Evolutionary conservation across 2,888 invertebrate genomes (phyloP).

Genomic region (Amorpha juglandis): DNA sequence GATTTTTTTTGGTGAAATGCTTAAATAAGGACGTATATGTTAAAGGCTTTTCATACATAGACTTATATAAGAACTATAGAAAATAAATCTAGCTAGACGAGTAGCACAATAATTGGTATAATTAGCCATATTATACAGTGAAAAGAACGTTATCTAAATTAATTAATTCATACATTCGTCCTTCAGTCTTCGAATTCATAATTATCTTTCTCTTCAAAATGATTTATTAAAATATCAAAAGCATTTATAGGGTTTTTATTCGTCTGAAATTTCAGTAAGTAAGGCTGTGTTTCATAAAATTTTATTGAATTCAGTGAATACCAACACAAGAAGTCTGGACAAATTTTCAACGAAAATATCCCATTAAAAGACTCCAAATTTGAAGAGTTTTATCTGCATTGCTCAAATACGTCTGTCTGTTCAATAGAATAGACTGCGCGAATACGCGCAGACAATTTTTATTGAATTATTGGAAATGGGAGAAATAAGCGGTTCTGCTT

Average conservation of each 20-base stretch:
- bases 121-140: background rate
- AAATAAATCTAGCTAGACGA: too few relatives aligned
- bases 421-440: background rate
- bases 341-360: background rate
- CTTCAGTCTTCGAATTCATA: background rate
- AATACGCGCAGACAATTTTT: background rate
- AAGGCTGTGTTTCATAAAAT: background rate
- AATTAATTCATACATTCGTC: background rate
- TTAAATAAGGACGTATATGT: too few relatives aligned
- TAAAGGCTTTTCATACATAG: too few relatives aligned
- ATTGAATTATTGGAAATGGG: background rate
- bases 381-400: constrained; percentile 4
- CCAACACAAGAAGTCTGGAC: background rate
- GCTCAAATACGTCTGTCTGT: background rate
- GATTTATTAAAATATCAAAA: background rate
- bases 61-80: too few relatives aligned
- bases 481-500: background rate
- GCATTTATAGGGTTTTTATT: background rate
- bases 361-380: constrained; percentile 25
- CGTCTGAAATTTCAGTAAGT: background rate
- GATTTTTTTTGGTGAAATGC: too few relatives aligned
- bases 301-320: background rate
- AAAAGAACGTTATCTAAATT: background rate
- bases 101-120: too few relatives aligned
- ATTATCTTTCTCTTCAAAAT: background rate